Evolutionary conservation across 2,797 vertebrate species (phyloP).

Genomic region (Myotis myotis): DNA sequence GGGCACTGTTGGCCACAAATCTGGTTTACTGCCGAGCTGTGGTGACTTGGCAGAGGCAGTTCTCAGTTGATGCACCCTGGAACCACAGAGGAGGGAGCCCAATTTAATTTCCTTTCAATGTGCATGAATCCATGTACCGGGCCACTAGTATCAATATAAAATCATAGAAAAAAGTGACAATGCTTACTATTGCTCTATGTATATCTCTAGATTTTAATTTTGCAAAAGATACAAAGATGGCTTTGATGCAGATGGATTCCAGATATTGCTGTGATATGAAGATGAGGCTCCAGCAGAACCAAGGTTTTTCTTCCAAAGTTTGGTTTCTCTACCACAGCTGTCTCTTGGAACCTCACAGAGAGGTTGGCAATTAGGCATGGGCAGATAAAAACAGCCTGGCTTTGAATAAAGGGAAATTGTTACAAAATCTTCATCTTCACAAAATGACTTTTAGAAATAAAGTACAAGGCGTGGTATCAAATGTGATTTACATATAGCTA

Average conservation of each 20-base stretch:
- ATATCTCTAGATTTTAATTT: not conserved
- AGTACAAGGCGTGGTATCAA: not conserved
- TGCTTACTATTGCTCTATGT: not conserved
- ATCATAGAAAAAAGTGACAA: not conserved
- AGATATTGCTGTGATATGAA: not conserved
- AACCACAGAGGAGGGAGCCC: too few species aligned
- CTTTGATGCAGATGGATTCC: not conserved
- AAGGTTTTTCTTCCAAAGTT: not conserved
- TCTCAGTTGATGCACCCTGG: too few species aligned
- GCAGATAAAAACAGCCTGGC: not conserved
- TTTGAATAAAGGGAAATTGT: not conserved
- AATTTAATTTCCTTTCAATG: too few species aligned
- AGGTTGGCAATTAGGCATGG: not conserved
- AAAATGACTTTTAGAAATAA: not conserved
- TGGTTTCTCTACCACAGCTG: not conserved
- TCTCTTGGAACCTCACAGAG: not conserved
- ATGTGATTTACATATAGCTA: not conserved
- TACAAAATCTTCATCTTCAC: not conserved
- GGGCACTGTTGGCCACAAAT: too few species aligned
- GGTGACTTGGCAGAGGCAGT: too few species aligned
- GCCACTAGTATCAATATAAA: not conserved
- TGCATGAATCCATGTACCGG: fast-evolving
- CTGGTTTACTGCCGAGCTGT: too few species aligned
- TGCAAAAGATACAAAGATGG: not conserved
- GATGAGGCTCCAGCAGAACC: not conserved